Evolutionary conservation across 2,113 vertebrate species (phyloP), one percentile per base, ranked within the genome.

Genomic region (Haliaeetus leucogaster): DNA sequence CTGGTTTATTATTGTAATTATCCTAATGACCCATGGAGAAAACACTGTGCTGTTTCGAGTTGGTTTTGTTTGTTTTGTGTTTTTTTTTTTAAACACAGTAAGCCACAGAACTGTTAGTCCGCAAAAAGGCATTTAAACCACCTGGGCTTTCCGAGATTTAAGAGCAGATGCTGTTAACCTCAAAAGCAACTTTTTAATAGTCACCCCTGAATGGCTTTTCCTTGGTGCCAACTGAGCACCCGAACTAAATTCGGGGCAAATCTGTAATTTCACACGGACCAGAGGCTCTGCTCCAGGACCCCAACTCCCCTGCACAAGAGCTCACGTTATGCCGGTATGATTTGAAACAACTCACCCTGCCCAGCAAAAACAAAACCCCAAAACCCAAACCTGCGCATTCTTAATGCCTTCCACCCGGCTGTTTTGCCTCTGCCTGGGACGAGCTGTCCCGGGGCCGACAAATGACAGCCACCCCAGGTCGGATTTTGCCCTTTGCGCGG

Each of bases 251-350:
- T 4, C 3, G 3, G 26, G 15, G 11, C 30, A 56, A 58, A 77
- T 32, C 23, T 14, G 4, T 5, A 13, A 2, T 10, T 56, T 56
- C 42, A 25, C 29, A 10, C 1, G 1, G n/a, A 10, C 2, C 0
- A 40, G 32, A 50, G 16, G 8, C 42, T 56, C 43, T 15, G 62
- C 43, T 47, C n/a, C 58, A 13, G 7, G 14, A 59, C 6, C n/a
- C 48, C 12, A 38, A 19, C n/a, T 50, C 48, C 20, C n/a, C 43
- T 1, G 1, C 27, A 8, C 3, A 4, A 40, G 38, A 42, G 13
- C 17, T 25, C 53, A n/a, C 0, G 1, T 30, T 16, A 38, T 1
- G 13, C 29, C 11, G 4, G 10, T 2, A 17, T 0, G 0, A 47
- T 18, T 0, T 42, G 43, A 17, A 61, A 63, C 23, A 50, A 66